Percentiles rank a stretch among this genome's conserved stretches.
These are phyloP conservation scores for Xestia sexstrigata DNA, from an alignment of 2,888 invertebrate species.

Conservation along the genomic window DNA sequence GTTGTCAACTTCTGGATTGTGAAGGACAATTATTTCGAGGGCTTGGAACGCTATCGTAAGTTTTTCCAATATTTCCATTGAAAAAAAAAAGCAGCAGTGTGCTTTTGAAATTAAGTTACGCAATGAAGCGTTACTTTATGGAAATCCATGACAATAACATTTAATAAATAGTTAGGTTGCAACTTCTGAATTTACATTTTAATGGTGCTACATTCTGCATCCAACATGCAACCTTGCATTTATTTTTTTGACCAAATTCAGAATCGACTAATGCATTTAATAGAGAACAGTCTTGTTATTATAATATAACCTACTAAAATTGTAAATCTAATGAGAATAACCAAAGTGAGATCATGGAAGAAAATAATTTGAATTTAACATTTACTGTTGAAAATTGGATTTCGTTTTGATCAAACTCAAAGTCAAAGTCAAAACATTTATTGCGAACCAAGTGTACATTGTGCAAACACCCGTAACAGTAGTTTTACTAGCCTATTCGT, in stretches of 20 bases:
- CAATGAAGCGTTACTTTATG: background rate
- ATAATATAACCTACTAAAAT: background rate
- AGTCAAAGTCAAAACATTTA: no score
- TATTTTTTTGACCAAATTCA: background rate
- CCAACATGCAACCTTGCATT: background rate
- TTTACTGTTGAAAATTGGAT: background rate
- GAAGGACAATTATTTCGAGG: slow-evolving; percentile 82
- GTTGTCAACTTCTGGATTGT: slow-evolving; percentile 85
- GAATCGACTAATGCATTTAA: background rate
- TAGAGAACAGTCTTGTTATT: background rate
- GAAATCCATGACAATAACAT: background rate
- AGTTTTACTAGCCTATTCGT: background rate
- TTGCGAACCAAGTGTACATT: no score
- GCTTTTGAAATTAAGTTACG: background rate
- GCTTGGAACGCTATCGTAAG: slow-evolving; percentile 77
- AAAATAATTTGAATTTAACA: background rate
- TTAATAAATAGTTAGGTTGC: background rate
- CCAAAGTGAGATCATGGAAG: background rate
- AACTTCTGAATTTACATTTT: background rate
- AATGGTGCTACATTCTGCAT: background rate
- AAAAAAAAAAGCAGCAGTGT: background rate
- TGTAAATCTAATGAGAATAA: background rate
- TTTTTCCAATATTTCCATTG: slow-evolving; percentile 22
- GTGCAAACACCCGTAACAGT: no score
- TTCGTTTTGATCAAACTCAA: background rate